These are phyloP conservation scores for Platichthys stellatus DNA, from an alignment of 2,113 vertebrate genomes.

Conservation along the genomic window DNA sequence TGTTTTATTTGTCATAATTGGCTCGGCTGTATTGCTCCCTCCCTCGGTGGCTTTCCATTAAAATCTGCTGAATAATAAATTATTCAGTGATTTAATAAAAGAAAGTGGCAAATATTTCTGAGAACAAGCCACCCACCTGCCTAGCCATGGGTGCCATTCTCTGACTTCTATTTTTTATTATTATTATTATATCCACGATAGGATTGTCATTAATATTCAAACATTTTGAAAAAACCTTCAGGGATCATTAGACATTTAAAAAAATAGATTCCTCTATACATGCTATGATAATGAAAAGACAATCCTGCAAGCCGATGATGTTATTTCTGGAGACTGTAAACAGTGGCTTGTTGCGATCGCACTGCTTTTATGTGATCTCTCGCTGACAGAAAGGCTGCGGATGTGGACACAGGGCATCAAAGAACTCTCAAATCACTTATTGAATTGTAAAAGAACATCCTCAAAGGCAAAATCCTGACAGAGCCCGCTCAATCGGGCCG, in stretches of 20 bases:
- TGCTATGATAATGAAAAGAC: slow-evolving; percentile 39
- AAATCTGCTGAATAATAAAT: slow-evolving; percentile 55
- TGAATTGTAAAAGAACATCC: slow-evolving; percentile 67
- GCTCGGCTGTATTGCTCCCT: slow-evolving; percentile 9
- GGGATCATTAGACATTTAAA: slow-evolving; percentile 21
- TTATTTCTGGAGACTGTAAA: slow-evolving; percentile 54
- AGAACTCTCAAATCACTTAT: slow-evolving; percentile 71
- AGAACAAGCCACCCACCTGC: slow-evolving; percentile 37
- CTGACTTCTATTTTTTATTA: slow-evolving; percentile 41
- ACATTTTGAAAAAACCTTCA: slow-evolving; percentile 36
- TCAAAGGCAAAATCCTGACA: slow-evolving; percentile 70
- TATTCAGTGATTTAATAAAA: slow-evolving; percentile 73
- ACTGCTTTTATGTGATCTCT: slow-evolving; percentile 52
- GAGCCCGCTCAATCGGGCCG: slow-evolving; percentile 35
- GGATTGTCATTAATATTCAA: slow-evolving; percentile 49
- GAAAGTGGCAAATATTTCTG: slow-evolving; percentile 50
- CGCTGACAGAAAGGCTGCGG: slow-evolving; percentile 49
- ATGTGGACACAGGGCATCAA: slow-evolving; percentile 64
- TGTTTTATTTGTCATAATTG: slow-evolving; percentile 34
- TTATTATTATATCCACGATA: slow-evolving; percentile 15
- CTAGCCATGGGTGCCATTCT: slow-evolving; percentile 25
- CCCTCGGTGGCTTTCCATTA: slow-evolving; percentile 51
- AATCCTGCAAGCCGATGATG: slow-evolving; percentile 3
- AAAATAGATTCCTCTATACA: slow-evolving; percentile 54
- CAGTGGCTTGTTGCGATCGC: slow-evolving; percentile 40